Conservation (phyloP, 2,113 vertebrate genomes). For the Tretioscincus oriximinensis region DNA sequence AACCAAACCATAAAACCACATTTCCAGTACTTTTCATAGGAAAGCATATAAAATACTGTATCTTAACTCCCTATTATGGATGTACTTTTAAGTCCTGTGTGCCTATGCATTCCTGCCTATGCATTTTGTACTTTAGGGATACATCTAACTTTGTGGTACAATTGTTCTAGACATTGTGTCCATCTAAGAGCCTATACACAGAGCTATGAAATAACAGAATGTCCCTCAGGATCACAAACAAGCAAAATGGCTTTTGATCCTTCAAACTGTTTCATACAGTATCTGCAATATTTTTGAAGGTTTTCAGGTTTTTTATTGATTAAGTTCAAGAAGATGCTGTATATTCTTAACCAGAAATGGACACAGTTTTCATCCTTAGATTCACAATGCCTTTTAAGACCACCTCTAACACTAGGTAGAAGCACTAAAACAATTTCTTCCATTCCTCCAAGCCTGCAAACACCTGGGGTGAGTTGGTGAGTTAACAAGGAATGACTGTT, state of each 20-base stretch:
- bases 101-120: constrained; percentile 43
- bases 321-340: background rate
- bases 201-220: constrained; percentile 54
- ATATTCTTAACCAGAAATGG: constrained; percentile 3
- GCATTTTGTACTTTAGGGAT: constrained; percentile 59
- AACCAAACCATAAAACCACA: constrained; percentile 38
- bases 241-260: constrained; percentile 46
- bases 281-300: constrained; percentile 36
- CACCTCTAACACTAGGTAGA: background rate
- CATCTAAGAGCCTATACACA: constrained; percentile 52
- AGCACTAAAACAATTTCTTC: constrained; percentile 7
- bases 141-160: constrained; percentile 65
- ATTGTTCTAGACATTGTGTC: constrained; percentile 64
- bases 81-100: constrained; percentile 12
- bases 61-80: constrained; percentile 64
- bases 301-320: constrained; percentile 20
- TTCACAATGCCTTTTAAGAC: constrained; percentile 19
- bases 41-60: constrained; percentile 68
- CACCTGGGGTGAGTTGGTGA: background rate
- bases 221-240: constrained; percentile 52
- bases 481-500: background rate
- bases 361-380: background rate
- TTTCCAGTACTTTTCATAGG: constrained; percentile 65
- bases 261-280: constrained; percentile 26
- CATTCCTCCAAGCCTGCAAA: background rate